Conservation (phyloP, 2,797 vertebrate species). For the Heterohyrax brucei region DNA sequence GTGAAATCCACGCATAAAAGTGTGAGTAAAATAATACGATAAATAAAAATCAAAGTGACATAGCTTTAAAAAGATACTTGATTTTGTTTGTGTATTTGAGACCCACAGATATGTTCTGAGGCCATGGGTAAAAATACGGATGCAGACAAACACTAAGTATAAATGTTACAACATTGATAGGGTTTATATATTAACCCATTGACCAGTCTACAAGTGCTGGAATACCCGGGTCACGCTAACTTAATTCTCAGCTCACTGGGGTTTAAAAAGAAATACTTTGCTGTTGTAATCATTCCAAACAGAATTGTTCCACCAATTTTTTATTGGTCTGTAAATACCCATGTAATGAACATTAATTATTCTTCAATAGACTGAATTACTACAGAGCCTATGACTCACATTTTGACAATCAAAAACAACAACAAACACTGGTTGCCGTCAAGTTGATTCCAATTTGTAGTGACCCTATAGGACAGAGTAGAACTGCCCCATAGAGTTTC, state of each 20-base stretch:
- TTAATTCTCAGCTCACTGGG: not conserved
- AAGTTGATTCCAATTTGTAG: too few relatives aligned
- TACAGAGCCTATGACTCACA: not conserved
- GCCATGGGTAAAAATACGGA: not conserved
- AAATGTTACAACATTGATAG: not conserved
- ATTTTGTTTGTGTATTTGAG: slow-evolving; percentile 45
- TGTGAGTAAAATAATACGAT: slow-evolving; percentile 55
- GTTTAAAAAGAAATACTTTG: slow-evolving; percentile 2
- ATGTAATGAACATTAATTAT: slow-evolving; percentile 18
- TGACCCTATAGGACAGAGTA: too few relatives aligned
- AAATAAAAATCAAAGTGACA: not conserved
- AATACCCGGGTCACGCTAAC: not conserved
- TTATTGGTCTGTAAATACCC: not conserved
- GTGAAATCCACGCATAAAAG: slow-evolving; percentile 63
- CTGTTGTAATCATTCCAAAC: not conserved
- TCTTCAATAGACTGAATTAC: slow-evolving; percentile 36
- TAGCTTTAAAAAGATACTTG: slow-evolving; percentile 10
- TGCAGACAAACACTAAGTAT: not conserved
- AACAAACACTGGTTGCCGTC: too few relatives aligned
- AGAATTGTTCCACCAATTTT: not conserved
- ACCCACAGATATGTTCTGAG: slow-evolving; percentile 6
- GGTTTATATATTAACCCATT: not conserved
- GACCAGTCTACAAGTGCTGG: not conserved
- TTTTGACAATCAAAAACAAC: not conserved
- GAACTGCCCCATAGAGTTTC: too few relatives aligned